Base-by-base conservation (phyloP, 2,888 invertebrate species). In the Icerya purchasi region DNA sequence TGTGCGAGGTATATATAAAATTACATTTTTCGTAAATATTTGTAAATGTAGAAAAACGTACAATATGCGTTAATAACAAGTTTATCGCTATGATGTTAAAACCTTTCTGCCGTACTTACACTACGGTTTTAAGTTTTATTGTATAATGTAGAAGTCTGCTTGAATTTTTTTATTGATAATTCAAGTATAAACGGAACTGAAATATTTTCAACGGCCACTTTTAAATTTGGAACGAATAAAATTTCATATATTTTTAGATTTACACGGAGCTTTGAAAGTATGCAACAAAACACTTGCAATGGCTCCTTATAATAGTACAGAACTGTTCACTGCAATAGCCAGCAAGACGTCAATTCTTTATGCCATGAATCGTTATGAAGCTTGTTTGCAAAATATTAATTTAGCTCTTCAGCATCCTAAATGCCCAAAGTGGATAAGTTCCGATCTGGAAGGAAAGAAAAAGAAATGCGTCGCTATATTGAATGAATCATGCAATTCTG, bases 381-480 rank as follows among this genome's bases (percentile, higher is more conserved):
- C 81, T 70, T 80, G 82, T 65, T 66, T 84, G 22, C 70, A 73
- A 62, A 84, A 85, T 69, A 77, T 83, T 25, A 72, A 77, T 20
- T 66, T 77, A 58, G 82, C 83, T 1, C 72, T 79, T 57, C 72
- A 72, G 50, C 77, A 80, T 66, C 56, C 55, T 2, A 3, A 50
- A 51, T 59, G 59, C 52, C 59, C 59, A 5, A 56, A 55, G 20
- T 59, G 59, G 59, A 22, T 59, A 20, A 55, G 54, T 10, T 59
- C 59, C 10, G 87, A 86, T 71, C 71, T 87, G 58, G 72, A 78
- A 57, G 70, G 83, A 21, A 76, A 36, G 36, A 36, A 36, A 36
- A 36, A 36, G 5, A 14, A 36, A 8, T 36, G 36, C 36, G 14
- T 36, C 36, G 14, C 14, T 36, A 14, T 14, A 8, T 36, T 36